phyloP scores from a whole-genome alignment of 2,797 vertebrate genomes.

The Dromococcyx pavoninus region DNA sequence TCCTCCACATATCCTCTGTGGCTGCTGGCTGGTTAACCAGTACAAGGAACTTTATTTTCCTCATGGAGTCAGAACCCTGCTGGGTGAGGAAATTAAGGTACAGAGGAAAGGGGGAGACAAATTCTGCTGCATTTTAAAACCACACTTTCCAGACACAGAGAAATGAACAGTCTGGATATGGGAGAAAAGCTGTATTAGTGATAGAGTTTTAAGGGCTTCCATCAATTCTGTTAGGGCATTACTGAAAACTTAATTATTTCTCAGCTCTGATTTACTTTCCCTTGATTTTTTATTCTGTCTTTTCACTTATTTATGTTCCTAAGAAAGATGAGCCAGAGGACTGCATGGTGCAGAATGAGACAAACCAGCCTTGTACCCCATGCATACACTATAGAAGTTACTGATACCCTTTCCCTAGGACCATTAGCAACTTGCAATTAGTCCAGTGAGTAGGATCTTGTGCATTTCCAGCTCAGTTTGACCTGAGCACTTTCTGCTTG shows the following conservation, averaged over 20 bases:
- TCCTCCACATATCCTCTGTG: not conserved
- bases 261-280: not conserved
- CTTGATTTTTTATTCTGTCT: not conserved
- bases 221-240: not conserved
- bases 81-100: constrained; percentile 15
- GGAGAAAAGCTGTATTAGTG: not conserved
- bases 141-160: not conserved
- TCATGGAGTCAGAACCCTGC: not conserved
- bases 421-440: not conserved
- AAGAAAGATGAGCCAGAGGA: not conserved
- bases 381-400: not conserved
- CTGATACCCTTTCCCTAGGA: not conserved
- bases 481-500: not conserved
- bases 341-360: not conserved
- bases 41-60: constrained; percentile 1
- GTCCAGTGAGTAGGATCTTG: not conserved
- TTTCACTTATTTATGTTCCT: not conserved
- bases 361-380: not conserved
- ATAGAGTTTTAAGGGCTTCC: not conserved
- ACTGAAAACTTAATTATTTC: not conserved
- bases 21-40: not conserved
- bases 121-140: constrained; percentile 1
- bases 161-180: not conserved
- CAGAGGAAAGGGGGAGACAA: not conserved
- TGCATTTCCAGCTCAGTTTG: not conserved